Conservation (phyloP, 53 echinoderm and acorn worm genomes). For the Pentamera pediparva region DNA sequence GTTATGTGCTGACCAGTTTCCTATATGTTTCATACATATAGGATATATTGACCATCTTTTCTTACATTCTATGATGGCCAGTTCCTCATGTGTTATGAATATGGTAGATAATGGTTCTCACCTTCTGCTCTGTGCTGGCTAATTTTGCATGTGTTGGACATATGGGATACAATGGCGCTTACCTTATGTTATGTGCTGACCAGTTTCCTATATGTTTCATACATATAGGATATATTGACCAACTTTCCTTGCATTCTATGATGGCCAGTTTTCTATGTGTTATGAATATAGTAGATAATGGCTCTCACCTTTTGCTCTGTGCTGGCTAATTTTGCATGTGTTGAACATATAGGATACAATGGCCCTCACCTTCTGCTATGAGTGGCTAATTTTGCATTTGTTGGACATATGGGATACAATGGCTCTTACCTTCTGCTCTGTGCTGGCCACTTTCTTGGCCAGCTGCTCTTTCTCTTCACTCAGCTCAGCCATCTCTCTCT, state of each 20-base stretch:
- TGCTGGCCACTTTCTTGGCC: slow-evolving; percentile 57
- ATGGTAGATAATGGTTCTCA: too few species aligned
- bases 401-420: not conserved
- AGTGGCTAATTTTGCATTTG: not conserved
- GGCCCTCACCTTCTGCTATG: not conserved
- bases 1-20: too few species aligned
- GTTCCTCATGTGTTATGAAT: too few species aligned
- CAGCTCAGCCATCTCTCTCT: slow-evolving; percentile 53
- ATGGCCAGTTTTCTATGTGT: slow-evolving; percentile 67
- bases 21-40: too few species aligned
- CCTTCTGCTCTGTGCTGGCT: too few species aligned
- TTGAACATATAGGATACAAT: not conserved
- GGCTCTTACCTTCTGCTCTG: slow-evolving; percentile 70
- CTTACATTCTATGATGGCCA: too few species aligned
- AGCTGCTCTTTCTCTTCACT: slow-evolving; percentile 85
- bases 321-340: not conserved
- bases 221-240: not conserved
- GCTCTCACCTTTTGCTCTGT: not conserved
- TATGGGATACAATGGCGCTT: not conserved
- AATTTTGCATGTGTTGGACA: too few species aligned
- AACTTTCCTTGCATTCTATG: slow-evolving; percentile 77
- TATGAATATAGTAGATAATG: too few species aligned
- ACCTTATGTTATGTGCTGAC: too few species aligned
- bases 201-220: too few species aligned
- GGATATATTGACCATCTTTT: too few species aligned